phyloP scores from a whole-genome alignment of 2,888 invertebrate species.

The Griposia aprilina region DNA sequence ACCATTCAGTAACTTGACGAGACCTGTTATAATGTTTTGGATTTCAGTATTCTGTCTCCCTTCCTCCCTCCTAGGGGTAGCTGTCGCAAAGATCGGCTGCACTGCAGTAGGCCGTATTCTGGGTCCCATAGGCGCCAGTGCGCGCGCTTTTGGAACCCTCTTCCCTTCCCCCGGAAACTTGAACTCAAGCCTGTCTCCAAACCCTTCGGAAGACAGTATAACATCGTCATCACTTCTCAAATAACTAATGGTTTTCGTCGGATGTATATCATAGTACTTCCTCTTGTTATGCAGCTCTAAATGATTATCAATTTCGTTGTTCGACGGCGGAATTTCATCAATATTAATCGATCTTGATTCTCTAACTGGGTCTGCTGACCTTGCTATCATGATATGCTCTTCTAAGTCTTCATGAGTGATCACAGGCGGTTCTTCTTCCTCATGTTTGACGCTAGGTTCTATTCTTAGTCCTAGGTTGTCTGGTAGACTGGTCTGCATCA shows the following conservation, averaged over 20 bases:
- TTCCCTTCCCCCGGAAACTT: constrained; percentile 93
- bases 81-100: constrained; percentile 90
- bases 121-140: constrained; percentile 93
- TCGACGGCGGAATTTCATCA: constrained; percentile 88
- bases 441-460: constrained; percentile 82
- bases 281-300: constrained; percentile 87
- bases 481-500: constrained; percentile 81
- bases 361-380: constrained; percentile 89
- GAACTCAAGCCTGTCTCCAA: constrained; percentile 85
- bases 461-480: constrained; percentile 82
- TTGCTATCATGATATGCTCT: constrained; percentile 86
- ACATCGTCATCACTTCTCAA: constrained; percentile 82
- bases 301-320: constrained; percentile 91
- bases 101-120: constrained; percentile 89
- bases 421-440: constrained; percentile 70
- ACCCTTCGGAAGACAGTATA: constrained; percentile 82
- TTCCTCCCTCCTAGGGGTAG: constrained; percentile 83
- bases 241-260: constrained; percentile 88
- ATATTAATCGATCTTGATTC: constrained; percentile 89
- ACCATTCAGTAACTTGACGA: constrained; percentile 96
- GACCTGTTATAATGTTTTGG: constrained; percentile 97
- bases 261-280: constrained; percentile 89
- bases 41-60: constrained; percentile 92
- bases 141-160: constrained; percentile 94
- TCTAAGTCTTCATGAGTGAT: constrained; percentile 74